A percentile compares a stretch with the other conserved stretches of the same genome.
These are phyloP conservation scores for Sialis fuliginosa DNA, from an alignment of 2,888 invertebrate species.

Conservation along the genomic window DNA sequence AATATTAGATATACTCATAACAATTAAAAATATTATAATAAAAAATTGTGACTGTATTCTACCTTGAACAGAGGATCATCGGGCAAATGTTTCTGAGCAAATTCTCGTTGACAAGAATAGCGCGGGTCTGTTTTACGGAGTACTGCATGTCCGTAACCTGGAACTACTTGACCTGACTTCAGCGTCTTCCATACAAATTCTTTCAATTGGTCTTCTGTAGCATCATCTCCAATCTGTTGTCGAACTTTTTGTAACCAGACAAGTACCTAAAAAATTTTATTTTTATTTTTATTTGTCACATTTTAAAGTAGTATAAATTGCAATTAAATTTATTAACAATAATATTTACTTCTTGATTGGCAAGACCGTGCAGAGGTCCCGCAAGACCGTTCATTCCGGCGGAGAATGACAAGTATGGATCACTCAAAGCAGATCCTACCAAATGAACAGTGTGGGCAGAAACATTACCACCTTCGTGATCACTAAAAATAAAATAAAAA, in stretches of 20 bases:
- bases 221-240: slow-evolving; percentile 66
- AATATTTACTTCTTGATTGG: slow-evolving; percentile 65
- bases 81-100: slow-evolving; percentile 83
- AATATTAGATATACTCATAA: neutral
- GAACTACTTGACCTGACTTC: slow-evolving; percentile 91
- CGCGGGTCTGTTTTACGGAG: slow-evolving; percentile 85
- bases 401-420: slow-evolving; percentile 83
- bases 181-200: slow-evolving; percentile 96
- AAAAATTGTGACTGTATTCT: slow-evolving; percentile 7
- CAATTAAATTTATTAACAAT: slow-evolving; percentile 6
- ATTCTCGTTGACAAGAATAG: slow-evolving; percentile 87
- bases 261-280: slow-evolving; percentile 42
- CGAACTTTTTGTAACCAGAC: slow-evolving; percentile 86
- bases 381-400: slow-evolving; percentile 90
- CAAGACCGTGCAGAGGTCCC: slow-evolving; percentile 88
- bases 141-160: slow-evolving; percentile 93
- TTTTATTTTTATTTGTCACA: neutral
- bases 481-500: slow-evolving; percentile 32
- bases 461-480: slow-evolving; percentile 94
- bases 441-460: slow-evolving; percentile 89
- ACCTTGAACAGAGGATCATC: slow-evolving; percentile 79
- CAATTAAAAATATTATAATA: neutral
- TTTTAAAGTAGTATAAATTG: too few species aligned
- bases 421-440: slow-evolving; percentile 85
- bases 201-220: slow-evolving; percentile 79